Conservation (phyloP, 2,797 vertebrate genomes). For the Buceros bicornis region DNA sequence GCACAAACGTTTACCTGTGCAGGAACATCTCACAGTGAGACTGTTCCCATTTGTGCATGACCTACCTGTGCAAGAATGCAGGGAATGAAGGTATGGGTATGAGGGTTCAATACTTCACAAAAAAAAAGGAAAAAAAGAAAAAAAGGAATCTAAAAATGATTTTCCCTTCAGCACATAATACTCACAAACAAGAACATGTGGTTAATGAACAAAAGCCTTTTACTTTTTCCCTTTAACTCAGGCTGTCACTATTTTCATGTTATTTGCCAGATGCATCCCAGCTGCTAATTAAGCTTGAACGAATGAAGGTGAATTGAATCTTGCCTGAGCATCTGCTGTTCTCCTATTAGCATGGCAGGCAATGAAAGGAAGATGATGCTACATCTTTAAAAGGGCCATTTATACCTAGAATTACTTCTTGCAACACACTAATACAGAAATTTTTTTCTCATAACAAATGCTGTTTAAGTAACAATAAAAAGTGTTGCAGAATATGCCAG, state of each 20-base stretch:
- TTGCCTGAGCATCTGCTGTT: conserved; percentile 80
- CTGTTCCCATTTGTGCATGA: neutral
- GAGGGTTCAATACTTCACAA: neutral
- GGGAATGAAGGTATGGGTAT: neutral
- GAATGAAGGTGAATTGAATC: conserved; percentile 84
- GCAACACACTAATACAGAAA: neutral
- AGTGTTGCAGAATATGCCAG: neutral
- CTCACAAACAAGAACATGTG: conserved; percentile 61
- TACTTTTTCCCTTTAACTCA: conserved; percentile 65
- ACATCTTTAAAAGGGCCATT: conserved; percentile 56
- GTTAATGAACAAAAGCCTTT: conserved; percentile 71
- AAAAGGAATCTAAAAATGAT: neutral
- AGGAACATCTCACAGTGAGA: neutral
- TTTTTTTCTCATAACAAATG: neutral
- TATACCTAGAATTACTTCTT: conserved; percentile 58
- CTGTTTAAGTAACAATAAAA: neutral
- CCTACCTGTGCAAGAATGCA: neutral
- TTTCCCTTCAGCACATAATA: conserved; percentile 44
- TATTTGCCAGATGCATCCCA: conserved; percentile 77
- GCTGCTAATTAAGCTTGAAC: conserved; percentile 82
- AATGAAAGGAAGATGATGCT: conserved; percentile 60
- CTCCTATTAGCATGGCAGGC: conserved; percentile 66
- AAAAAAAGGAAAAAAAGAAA: neutral
- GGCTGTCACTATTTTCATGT: conserved; percentile 72
- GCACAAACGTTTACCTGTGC: neutral